Evolutionary conservation across 64 coral and sea anemone genomes (phyloP), one percentile per base, ranked within the genome.

Genomic region (Platygyra sinensis): DNA sequence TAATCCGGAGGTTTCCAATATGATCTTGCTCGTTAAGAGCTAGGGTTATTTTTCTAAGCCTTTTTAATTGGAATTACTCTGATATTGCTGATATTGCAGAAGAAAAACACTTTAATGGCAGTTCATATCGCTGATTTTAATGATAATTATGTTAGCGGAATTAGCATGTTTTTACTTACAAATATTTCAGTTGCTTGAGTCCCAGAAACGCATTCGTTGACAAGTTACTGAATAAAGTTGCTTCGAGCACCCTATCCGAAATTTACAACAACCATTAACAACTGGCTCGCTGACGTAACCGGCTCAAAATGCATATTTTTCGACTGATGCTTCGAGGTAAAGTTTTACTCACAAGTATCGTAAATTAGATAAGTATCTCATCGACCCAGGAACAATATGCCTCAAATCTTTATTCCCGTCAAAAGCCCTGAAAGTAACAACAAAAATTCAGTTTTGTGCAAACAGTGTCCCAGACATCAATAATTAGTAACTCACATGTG

Each of bases 271-370:
- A 73, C 12, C 29, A 73, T 31, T 28, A n/a, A 57, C 10, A 9
- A 16, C 10, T 16, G 54, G 7, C 42, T 57, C 54, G 54, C 54
- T 57, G 54, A 57, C 54, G 10, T 16, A 28, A n/a, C n/a, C n/a
- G n/a, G 10, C 65, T 69, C 54, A 69, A 7, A 69, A 69, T 69
- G 24, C 22, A 69, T 11, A 11, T 69, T 24, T 24, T 8, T 9
- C n/a, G 65, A 69, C n/a, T 22, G 1, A 20, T 46, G 2, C 19
- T 50, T 22, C 42, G 42, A 46, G 42, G 5, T 46, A 46, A 46
- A 22, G 11, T n/a, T 29, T 16, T 54, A 79, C 76, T 79, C 14
- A 79, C 76, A 59, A 79, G 51, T 79, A 79, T 54, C 55, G 76
- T 0, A 79, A 50, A 16, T 57, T 27, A 4, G 24, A 59, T 29